Conservation (phyloP, 2,113 vertebrate species). For the Ictalurus furcatus region DNA sequence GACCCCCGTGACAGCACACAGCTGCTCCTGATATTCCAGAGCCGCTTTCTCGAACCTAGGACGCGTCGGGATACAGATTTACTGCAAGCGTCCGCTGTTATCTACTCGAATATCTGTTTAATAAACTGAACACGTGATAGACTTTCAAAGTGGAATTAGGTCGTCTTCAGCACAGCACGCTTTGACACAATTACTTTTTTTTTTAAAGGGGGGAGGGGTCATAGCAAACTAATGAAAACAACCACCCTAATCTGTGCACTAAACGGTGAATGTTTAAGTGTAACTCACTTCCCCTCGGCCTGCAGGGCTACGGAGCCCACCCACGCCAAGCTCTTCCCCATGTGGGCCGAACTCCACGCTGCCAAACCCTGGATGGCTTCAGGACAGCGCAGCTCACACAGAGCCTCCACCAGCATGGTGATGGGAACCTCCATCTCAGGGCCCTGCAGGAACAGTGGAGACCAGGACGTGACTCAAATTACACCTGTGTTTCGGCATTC, state of each 20-base stretch:
- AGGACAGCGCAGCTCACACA: slow-evolving; percentile 93
- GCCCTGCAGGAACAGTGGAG: slow-evolving; percentile 71
- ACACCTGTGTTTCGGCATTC: neutral
- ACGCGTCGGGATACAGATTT: neutral
- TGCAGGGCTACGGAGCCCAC: slow-evolving; percentile 90
- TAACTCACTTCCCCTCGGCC: slow-evolving; percentile 88
- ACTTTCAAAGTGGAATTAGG: too few relatives aligned
- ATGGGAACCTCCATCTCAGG: slow-evolving; percentile 91
- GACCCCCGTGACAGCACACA: slow-evolving; percentile 88
- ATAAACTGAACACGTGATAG: neutral
- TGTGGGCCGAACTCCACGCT: slow-evolving; percentile 83
- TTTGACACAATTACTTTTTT: too few relatives aligned
- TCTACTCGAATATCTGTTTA: neutral
- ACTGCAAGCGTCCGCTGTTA: neutral
- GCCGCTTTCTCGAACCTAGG: slow-evolving; percentile 94
- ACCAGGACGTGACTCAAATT: neutral
- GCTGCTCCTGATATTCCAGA: slow-evolving; percentile 92
- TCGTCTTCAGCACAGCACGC: too few relatives aligned
- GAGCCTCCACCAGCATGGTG: slow-evolving; percentile 91
- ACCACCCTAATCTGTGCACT: neutral
- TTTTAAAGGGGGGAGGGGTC: neutral
- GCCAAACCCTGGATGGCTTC: slow-evolving; percentile 95
- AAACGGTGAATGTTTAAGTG: neutral
- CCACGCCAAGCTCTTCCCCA: slow-evolving; percentile 89
- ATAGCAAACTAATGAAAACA: neutral